These are phyloP conservation scores for Pollachius pollachius DNA, from an alignment of 2,113 vertebrate genomes.

Conservation along the genomic window DNA sequence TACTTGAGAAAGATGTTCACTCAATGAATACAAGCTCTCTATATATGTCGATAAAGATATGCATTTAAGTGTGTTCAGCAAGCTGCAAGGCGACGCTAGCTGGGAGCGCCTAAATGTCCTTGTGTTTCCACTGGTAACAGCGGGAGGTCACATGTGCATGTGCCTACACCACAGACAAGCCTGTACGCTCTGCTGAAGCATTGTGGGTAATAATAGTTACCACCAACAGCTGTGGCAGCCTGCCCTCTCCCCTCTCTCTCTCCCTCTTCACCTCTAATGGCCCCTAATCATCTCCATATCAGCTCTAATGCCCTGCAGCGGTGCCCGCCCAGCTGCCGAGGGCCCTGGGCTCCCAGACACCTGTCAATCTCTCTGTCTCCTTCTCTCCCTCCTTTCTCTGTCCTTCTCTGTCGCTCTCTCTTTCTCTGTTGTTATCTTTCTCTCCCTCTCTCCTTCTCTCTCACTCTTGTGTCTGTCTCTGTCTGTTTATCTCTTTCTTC, in stretches of 20 bases:
- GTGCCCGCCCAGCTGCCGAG: conserved; percentile 75
- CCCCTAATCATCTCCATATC: conserved; percentile 76
- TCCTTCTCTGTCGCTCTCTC: conserved; percentile 2
- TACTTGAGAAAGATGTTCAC: no score
- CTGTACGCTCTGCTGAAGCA: conserved; percentile 51
- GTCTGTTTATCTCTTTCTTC: conserved; percentile 15
- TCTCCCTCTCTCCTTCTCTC: background rate
- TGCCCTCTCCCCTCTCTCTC: conserved; percentile 32
- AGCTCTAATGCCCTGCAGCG: conserved; percentile 75
- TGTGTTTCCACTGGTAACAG: conserved; percentile 38
- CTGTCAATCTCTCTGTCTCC: conserved; percentile 68
- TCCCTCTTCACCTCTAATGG: conserved; percentile 76
- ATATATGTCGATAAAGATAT: no score
- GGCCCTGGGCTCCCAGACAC: conserved; percentile 55
- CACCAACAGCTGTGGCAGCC: conserved; percentile 67
- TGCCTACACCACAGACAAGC: conserved; percentile 37
- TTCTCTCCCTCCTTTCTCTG: background rate
- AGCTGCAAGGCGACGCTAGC: no score
- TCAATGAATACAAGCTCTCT: no score
- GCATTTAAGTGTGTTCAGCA: no score
- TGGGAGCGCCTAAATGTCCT: no score
- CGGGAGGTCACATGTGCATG: conserved; percentile 77
- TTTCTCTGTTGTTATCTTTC: background rate
- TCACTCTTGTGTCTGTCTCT: no score
- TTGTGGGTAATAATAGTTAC: conserved; percentile 76